phyloP scores from a whole-genome alignment of 1,140 invertebrate genomes.

The Drosophila bifasciata region DNA sequence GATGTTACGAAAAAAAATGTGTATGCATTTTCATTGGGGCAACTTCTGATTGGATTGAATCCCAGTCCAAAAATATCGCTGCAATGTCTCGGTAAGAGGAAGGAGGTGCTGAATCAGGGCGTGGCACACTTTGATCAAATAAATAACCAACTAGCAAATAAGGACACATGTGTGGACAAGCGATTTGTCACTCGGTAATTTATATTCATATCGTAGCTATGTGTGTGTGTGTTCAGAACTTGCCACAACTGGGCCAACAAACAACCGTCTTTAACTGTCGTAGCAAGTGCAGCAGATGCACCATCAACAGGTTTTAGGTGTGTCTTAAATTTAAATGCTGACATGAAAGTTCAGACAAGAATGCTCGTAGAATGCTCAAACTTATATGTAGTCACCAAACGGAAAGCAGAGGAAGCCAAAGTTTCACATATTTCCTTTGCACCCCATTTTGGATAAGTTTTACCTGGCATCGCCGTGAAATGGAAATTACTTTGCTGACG shows the following conservation, averaged over 20 bases:
- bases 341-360: constrained; percentile 58
- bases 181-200: constrained; percentile 72
- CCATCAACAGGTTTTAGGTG: constrained; percentile 31
- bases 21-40: background rate
- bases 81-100: too few species aligned
- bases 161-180: constrained; percentile 65
- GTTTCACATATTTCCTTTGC: constrained; percentile 5
- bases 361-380: constrained; percentile 40
- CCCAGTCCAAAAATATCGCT: too few species aligned
- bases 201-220: constrained; percentile 22
- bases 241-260: constrained; percentile 50
- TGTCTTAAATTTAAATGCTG: constrained; percentile 68
- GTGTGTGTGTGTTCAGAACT: constrained; percentile 2
- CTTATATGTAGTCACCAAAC: too few species aligned
- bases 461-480: constrained; percentile 14
- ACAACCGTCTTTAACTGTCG: background rate
- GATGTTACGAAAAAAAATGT: constrained; percentile 47
- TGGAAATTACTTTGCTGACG: constrained; percentile 41
- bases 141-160: constrained; percentile 70
- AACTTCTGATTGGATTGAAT: background rate
- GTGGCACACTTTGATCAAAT: constrained; percentile 62
- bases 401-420: constrained; percentile 10
- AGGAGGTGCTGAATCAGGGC: too few species aligned
- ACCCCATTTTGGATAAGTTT: constrained; percentile 21
- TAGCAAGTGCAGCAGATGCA: background rate